Percentiles rank a stretch among this genome's conserved stretches.
Evolutionary conservation across 1,140 invertebrate species (phyloP).

Genomic region (Sesamia nonagrioides): DNA sequence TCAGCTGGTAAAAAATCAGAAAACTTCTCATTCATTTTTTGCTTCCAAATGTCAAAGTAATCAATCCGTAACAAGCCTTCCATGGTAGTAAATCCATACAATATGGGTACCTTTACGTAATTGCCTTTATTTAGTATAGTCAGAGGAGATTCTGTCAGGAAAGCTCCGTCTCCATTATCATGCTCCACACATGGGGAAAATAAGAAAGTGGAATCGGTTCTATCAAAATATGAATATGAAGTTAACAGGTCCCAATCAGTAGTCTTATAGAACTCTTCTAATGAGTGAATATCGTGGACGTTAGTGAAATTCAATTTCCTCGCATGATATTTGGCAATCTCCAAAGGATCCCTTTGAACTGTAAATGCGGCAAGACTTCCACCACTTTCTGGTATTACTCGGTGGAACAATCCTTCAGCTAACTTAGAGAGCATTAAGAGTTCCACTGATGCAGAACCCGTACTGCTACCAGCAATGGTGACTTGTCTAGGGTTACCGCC

Average conservation of each 20-base stretch:
- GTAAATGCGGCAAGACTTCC: slow-evolving; percentile 47
- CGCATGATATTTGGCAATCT: slow-evolving; percentile 59
- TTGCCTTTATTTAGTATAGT: slow-evolving; percentile 60
- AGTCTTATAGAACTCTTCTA: slow-evolving; percentile 64
- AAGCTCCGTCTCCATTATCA: slow-evolving; percentile 52
- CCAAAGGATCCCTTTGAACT: slow-evolving; percentile 60
- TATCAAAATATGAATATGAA: slow-evolving; percentile 20
- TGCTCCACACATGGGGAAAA: slow-evolving; percentile 65
- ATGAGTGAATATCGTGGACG: slow-evolving; percentile 55
- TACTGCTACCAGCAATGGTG: slow-evolving; percentile 57
- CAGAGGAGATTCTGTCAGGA: slow-evolving; percentile 61
- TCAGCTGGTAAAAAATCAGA: slow-evolving; percentile 54
- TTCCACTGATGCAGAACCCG: slow-evolving; percentile 55
- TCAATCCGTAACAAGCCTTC: slow-evolving; percentile 61
- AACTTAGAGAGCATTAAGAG: slow-evolving; percentile 56
- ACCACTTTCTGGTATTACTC: slow-evolving; percentile 62
- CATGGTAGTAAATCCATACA: slow-evolving; percentile 67
- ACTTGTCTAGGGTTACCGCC: slow-evolving; percentile 65
- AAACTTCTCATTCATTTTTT: slow-evolving; percentile 64
- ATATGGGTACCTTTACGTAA: slow-evolving; percentile 60
- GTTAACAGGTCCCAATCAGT: slow-evolving; percentile 46
- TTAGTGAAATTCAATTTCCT: slow-evolving; percentile 51
- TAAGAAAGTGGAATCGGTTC: slow-evolving; percentile 54
- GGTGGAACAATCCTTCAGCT: slow-evolving; percentile 58
- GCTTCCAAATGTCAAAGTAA: slow-evolving; percentile 61